These are phyloP conservation scores for Leucania comma DNA, from an alignment of 2,888 invertebrate genomes.

Conservation along the genomic window DNA sequence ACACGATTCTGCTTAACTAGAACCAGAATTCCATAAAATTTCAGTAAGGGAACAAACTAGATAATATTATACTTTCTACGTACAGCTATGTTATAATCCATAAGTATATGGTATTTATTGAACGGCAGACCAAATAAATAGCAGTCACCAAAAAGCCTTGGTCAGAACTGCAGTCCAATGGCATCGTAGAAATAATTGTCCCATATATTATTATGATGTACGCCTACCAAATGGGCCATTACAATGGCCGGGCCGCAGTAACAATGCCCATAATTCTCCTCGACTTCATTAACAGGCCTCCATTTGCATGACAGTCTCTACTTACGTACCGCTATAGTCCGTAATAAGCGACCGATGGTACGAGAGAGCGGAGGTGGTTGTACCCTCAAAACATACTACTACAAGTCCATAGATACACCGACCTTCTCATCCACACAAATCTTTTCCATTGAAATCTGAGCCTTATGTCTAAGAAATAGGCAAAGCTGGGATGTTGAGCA, in stretches of 20 bases:
- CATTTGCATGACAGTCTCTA: constrained; percentile 89
- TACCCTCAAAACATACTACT: constrained; percentile 71
- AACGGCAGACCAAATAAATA: constrained; percentile 66
- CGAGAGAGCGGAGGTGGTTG: constrained; percentile 77
- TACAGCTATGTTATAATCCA: constrained; percentile 28
- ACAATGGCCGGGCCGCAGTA: constrained; percentile 84
- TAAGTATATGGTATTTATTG: constrained; percentile 39
- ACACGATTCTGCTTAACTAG: neutral
- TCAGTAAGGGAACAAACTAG: neutral
- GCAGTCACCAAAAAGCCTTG: constrained; percentile 70
- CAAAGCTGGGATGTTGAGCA: constrained; percentile 54
- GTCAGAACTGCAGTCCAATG: constrained; percentile 81
- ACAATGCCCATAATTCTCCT: constrained; percentile 90
- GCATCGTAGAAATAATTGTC: constrained; percentile 82
- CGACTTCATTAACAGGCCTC: constrained; percentile 90
- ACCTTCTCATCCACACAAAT: constrained; percentile 26
- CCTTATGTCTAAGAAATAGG: constrained; percentile 68
- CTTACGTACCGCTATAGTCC: constrained; percentile 79
- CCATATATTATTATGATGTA: constrained; percentile 89
- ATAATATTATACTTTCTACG: constrained; percentile 14
- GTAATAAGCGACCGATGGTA: constrained; percentile 78
- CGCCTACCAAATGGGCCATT: constrained; percentile 88
- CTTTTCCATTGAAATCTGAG: constrained; percentile 64
- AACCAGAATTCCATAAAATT: neutral
- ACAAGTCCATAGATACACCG: constrained; percentile 54